phyloP scores from a whole-genome alignment of 1,140 invertebrate genomes.

The Caerostris darwini region DNA sequence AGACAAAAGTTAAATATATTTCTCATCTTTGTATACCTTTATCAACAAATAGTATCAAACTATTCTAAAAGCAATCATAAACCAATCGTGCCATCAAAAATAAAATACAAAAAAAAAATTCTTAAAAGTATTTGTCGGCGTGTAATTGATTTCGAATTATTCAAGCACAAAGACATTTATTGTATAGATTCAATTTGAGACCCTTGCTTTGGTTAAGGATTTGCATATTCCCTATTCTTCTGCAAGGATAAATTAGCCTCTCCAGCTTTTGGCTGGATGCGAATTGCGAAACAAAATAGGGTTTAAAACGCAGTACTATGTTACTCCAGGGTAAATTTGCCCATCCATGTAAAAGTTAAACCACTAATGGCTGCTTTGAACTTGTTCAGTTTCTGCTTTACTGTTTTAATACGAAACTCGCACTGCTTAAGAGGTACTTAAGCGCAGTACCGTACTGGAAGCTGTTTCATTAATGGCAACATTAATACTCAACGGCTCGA shows the following conservation, averaged over 20 bases:
- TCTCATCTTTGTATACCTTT: background rate
- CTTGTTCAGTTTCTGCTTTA: background rate
- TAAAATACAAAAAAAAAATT: no score
- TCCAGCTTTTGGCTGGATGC: background rate
- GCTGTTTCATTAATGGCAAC: constrained; percentile 5
- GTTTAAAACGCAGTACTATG: background rate
- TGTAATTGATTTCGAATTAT: background rate
- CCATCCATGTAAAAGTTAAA: constrained; percentile 26
- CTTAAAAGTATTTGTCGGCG: no score
- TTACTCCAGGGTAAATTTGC: constrained; percentile 12
- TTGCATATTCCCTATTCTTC: background rate
- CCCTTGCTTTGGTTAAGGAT: background rate
- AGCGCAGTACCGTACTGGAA: background rate
- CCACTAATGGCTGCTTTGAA: background rate
- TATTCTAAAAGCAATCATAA: no score
- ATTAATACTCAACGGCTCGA: constrained; percentile 40
- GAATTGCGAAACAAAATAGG: background rate
- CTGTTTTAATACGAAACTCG: background rate
- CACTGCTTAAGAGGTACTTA: constrained; percentile 13
- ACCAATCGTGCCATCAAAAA: no score
- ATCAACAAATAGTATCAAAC: no score
- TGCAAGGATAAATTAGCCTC: background rate
- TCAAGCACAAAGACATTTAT: background rate
- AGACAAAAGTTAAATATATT: background rate
- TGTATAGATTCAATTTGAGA: background rate